Conservation (phyloP, 2,113 vertebrate species). For the Nipponia nippon region DNA sequence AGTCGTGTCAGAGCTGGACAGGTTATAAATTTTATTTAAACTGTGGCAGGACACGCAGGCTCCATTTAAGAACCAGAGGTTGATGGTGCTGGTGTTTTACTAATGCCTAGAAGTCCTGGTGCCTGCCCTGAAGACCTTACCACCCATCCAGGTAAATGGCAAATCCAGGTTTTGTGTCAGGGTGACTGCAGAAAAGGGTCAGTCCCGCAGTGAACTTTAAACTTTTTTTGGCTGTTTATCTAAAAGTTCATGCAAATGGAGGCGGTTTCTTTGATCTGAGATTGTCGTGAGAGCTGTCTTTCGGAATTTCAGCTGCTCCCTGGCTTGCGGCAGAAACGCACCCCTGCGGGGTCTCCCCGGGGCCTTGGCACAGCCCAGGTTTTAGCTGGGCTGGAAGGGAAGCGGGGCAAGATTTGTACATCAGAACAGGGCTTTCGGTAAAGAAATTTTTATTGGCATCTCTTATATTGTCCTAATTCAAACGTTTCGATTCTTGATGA, state of each 20-base stretch:
- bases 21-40: neutral
- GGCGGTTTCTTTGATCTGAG: slow-evolving; percentile 38
- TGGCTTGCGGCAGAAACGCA: slow-evolving; percentile 32
- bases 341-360: neutral
- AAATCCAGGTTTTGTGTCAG: neutral
- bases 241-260: slow-evolving; percentile 27
- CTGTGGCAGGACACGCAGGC: neutral
- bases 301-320: slow-evolving; percentile 23
- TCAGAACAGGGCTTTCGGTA: neutral
- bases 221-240: slow-evolving; percentile 14
- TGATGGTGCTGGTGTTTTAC: neutral
- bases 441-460: slow-evolving; percentile 28
- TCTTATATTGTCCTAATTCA: neutral
- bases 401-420: neutral
- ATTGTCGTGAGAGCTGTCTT: neutral
- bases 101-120: neutral
- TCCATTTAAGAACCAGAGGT: neutral
- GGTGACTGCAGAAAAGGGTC: neutral
- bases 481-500: slow-evolving; percentile 10
- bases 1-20: neutral
- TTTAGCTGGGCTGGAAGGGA: neutral
- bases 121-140: slow-evolving; percentile 40
- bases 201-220: neutral
- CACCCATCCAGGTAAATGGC: slow-evolving; percentile 7
- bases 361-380: neutral